These are phyloP conservation scores for Limenitis camilla DNA, from an alignment of 2,888 invertebrate species.

Conservation along the genomic window DNA sequence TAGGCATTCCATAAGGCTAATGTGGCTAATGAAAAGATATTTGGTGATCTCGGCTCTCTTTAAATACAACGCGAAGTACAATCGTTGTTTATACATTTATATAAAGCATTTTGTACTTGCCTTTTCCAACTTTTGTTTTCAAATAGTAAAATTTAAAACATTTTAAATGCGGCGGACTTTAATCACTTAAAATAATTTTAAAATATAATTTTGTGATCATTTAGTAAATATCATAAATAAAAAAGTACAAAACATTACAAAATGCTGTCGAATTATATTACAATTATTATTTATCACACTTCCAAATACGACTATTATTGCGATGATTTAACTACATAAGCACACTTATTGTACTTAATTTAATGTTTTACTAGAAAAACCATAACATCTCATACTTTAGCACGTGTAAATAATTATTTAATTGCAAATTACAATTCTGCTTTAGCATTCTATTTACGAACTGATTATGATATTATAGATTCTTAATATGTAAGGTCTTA, in stretches of 20 bases:
- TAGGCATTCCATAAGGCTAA: constrained; percentile 72
- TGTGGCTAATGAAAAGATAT: constrained; percentile 70
- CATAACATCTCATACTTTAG: background rate
- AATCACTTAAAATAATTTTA: constrained; percentile 11
- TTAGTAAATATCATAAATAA: constrained; percentile 25
- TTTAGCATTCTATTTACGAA: constrained; percentile 3
- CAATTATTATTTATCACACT: constrained; percentile 11
- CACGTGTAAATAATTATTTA: background rate
- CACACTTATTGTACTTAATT: constrained; percentile 22
- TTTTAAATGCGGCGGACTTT: constrained; percentile 12
- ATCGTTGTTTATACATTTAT: constrained; percentile 46
- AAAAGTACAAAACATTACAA: constrained; percentile 29
- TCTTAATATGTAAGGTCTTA: background rate
- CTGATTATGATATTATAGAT: background rate
- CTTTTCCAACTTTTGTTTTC: constrained; percentile 37
- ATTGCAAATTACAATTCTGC: background rate
- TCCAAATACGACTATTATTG: constrained; percentile 8
- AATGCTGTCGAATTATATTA: constrained; percentile 27
- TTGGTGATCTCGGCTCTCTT: constrained; percentile 62
- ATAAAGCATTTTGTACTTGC: constrained; percentile 72
- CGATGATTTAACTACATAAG: constrained; percentile 9
- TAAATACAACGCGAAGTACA: constrained; percentile 52
- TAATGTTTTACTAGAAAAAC: constrained; percentile 5
- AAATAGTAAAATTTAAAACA: constrained; percentile 16
- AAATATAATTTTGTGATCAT: constrained; percentile 22